A percentile compares a stretch with the other conserved stretches of the same genome.
phyloP scores from a whole-genome alignment of 2,797 vertebrate genomes.

The Sebastes wilsoni region DNA sequence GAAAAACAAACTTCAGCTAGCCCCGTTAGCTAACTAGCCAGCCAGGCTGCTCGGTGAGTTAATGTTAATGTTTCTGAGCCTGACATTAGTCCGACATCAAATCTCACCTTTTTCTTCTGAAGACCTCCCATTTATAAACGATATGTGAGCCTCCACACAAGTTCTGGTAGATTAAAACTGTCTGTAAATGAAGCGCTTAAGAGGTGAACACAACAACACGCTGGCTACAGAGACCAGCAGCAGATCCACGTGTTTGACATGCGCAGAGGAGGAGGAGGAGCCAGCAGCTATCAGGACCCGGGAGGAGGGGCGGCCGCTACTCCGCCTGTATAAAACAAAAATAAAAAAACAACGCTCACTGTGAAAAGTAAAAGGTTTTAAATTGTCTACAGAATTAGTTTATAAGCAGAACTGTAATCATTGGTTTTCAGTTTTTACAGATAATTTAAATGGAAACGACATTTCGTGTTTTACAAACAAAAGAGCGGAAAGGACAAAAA shows the following conservation, averaged over 20 bases:
- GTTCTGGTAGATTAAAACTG: neutral
- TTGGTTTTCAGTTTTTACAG: no score
- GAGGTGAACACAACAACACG: neutral
- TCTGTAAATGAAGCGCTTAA: neutral
- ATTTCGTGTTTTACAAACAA: no score
- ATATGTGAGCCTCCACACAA: neutral
- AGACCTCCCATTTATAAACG: constrained; percentile 78
- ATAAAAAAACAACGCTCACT: neutral
- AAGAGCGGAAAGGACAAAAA: no score
- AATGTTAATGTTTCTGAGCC: no score
- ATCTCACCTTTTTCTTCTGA: constrained; percentile 85
- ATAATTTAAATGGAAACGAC: no score
- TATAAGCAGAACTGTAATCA: neutral
- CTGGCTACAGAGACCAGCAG: neutral
- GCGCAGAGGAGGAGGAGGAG: constrained; percentile 16
- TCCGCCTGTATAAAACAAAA: constrained; percentile 53
- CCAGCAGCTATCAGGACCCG: constrained; percentile 55
- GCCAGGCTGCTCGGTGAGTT: neutral
- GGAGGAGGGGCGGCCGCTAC: neutral
- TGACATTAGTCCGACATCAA: neutral
- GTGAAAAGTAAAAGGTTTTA: neutral
- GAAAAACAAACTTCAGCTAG: constrained; percentile 49
- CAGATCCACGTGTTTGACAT: constrained; percentile 72
- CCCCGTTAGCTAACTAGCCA: constrained; percentile 28
- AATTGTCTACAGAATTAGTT: neutral